Evolutionary conservation across 2,113 vertebrate species (phyloP), one percentile per base, ranked within the genome.

Genomic region (Lucifuga dentata): DNA sequence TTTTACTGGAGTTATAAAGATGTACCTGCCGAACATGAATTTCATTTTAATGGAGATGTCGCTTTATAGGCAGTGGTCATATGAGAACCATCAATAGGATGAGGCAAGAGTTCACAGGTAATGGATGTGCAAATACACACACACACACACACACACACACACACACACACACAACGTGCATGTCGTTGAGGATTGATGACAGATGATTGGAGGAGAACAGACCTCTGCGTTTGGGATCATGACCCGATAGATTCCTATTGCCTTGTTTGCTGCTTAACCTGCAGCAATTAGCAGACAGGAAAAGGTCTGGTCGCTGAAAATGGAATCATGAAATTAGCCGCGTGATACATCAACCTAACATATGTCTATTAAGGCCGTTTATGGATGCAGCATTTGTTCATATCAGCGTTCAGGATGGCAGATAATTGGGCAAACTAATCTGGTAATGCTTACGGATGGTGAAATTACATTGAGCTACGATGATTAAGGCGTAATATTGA

Each of bases 1-100:
- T 81, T 91, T 92, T 91, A 91, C 90, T 79, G 73, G 84, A 86
- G 85, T 83, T 80, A 68, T 92, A 92, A 92, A 93, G 67, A 51
- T 36, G 55, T 70, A 69, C 69, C 59, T 84, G 86, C 64, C 61
- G 76, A 79, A 71, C 71, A 57, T 81, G 68, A 87, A 76, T 89
- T 86, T 83, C 48, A 81, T 72, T 90, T 90, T 87, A 91, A 91
- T 90, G 87, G 85, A 77, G 65, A 80, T 43, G 77, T 65, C 83
- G 75, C 77, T 93, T 93, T 92, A 92, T 88, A 80, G 84, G 74
- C 48, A 62, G 32, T 44, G 80, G 88, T 83, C 88, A 85, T 86
- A 81, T 91, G 92, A 93, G 80, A 72, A 86, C 60, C 81, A 85
- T 91, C 90, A 90, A 90, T 91, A 86, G 78, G 65, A 81, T 16